Percentiles rank a stretch among this genome's conserved stretches.
Conservation (phyloP, 2,888 invertebrate species). For the Thysanoteuthis rhombus region DNA sequence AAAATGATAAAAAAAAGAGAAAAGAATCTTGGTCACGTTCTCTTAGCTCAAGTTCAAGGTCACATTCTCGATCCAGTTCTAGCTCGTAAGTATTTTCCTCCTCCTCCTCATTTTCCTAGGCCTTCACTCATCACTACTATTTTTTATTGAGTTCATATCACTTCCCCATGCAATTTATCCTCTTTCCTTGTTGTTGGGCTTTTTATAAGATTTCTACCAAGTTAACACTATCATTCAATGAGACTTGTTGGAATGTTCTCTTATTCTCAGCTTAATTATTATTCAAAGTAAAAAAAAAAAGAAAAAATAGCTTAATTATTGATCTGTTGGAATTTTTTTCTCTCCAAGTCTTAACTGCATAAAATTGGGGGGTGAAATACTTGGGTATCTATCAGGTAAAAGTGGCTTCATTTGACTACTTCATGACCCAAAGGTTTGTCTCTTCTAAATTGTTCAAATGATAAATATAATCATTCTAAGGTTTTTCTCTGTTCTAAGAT, state of each 20-base stretch:
- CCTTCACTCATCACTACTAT: not conserved
- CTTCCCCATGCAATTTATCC: not conserved
- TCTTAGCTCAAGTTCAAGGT: conserved; percentile 30
- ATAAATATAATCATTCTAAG: not conserved
- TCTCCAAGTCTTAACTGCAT: no score
- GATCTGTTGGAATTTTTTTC: not conserved
- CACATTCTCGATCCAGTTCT: conserved; percentile 29
- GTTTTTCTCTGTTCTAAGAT: not conserved
- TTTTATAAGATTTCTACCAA: no score
- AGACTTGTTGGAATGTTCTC: not conserved
- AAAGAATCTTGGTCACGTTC: conserved; percentile 25
- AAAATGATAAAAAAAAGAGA: conserved; percentile 28
- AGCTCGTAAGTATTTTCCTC: conserved; percentile 28
- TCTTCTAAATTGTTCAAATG: no score
- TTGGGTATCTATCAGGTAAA: not conserved
- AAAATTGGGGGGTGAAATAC: not conserved
- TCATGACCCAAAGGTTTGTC: not conserved
- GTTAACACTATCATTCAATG: not conserved
- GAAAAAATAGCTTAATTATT: no score
- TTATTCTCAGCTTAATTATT: not conserved
- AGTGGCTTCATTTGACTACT: not conserved
- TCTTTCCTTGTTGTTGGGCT: not conserved
- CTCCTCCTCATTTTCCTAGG: not conserved
- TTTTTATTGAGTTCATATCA: not conserved
- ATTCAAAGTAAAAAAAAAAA: not conserved